These are phyloP conservation scores for Pasiphila rectangulata DNA, from an alignment of 2,888 invertebrate species.

Conservation along the genomic window DNA sequence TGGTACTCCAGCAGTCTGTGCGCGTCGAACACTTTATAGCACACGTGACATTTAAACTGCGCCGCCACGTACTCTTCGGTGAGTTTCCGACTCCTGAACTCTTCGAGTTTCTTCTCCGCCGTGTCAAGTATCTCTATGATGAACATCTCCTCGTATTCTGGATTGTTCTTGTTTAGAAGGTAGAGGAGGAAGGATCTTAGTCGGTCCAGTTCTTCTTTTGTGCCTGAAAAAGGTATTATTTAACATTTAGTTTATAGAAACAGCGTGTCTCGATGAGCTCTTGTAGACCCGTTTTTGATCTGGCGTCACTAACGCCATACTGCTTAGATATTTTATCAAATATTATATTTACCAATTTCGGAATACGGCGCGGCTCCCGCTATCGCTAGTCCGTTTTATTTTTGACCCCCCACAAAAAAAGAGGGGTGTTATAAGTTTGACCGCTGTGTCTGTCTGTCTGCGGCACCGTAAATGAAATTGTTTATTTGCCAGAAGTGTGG, in stretches of 20 bases:
- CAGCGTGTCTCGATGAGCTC: background rate
- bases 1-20: conserved; percentile 16
- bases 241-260: background rate
- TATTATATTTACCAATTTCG: too few species aligned
- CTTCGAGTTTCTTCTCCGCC: conserved; percentile 8
- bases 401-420: too few species aligned
- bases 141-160: conserved; percentile 13
- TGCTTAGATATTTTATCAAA: too few species aligned
- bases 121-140: conserved; percentile 11
- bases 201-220: conserved; percentile 6
- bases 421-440: too few species aligned
- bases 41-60: conserved; percentile 9
- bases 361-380: too few species aligned
- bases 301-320: too few species aligned
- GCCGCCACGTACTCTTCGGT: conserved; percentile 12
- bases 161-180: conserved; percentile 12
- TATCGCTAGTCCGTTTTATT: too few species aligned
- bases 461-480: too few species aligned
- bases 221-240: background rate
- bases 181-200: conserved; percentile 10
- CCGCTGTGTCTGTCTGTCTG: too few species aligned
- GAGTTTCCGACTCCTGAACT: conserved; percentile 3
- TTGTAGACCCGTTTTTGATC: too few species aligned
- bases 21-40: conserved; percentile 15
- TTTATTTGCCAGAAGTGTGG: too few species aligned